Evolutionary conservation across 2,797 vertebrate species (phyloP).

Genomic region (Acanthurus leucopareius): DNA sequence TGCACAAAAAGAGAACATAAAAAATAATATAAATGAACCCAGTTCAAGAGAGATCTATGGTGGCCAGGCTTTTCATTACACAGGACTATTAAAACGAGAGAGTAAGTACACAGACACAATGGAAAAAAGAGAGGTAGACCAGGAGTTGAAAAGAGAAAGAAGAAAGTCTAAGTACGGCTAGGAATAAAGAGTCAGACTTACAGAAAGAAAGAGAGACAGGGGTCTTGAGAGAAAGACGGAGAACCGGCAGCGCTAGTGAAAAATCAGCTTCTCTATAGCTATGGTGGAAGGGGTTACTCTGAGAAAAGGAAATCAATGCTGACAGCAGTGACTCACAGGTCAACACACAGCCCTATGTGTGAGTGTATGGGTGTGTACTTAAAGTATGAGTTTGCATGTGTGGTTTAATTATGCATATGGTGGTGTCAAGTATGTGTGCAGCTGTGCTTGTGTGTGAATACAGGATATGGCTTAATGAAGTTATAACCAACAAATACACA

Average conservation of each 20-base stretch:
- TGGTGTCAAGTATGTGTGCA: constrained; percentile 21
- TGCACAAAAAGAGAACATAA: neutral
- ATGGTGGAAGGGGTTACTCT: constrained; percentile 87
- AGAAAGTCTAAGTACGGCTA: neutral
- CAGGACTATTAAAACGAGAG: neutral
- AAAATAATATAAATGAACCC: constrained; percentile 22
- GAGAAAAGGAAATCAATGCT: constrained; percentile 89
- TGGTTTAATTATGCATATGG: constrained; percentile 61
- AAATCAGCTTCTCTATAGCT: constrained; percentile 84
- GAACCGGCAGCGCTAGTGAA: constrained; percentile 74
- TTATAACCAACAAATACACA: constrained; percentile 1
- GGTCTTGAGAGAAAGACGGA: constrained; percentile 32
- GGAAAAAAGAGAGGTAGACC: neutral
- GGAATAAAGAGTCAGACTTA: constrained; percentile 17
- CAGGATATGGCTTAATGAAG: neutral
- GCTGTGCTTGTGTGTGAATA: constrained; percentile 12
- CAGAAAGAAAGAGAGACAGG: neutral
- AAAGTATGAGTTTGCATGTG: constrained; percentile 2
- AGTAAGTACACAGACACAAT: neutral
- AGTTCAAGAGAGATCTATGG: neutral
- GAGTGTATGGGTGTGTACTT: constrained; percentile 28
- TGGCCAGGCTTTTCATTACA: neutral
- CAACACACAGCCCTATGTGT: constrained; percentile 69
- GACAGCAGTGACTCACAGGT: constrained; percentile 89
- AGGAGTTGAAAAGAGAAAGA: constrained; percentile 6